A percentile compares a stretch with the other conserved stretches of the same genome.
Conservation (phyloP, 2,888 invertebrate species). For the Torymus auratus region DNA sequence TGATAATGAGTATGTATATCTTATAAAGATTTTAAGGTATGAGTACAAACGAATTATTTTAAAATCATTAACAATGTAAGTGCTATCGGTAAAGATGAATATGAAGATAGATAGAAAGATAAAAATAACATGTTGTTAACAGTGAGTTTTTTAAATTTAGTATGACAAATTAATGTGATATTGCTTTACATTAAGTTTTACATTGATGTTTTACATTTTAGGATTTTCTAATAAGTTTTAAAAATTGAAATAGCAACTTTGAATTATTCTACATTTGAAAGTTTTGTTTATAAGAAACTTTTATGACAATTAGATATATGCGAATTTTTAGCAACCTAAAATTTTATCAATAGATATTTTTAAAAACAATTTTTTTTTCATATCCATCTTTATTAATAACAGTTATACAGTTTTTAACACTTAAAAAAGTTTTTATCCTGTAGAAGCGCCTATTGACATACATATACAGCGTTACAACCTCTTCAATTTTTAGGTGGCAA, state of each 20-base stretch:
- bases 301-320: no score
- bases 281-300: not conserved
- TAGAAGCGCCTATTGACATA: constrained; percentile 31
- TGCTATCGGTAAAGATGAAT: constrained; percentile 34
- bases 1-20: not conserved
- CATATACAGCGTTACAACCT: constrained; percentile 36
- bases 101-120: constrained; percentile 20
- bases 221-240: no score
- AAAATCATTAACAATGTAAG: not conserved
- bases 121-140: no score
- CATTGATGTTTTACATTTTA: no score
- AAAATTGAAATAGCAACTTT: no score
- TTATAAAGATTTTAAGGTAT: no score
- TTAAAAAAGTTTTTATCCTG: constrained; percentile 29
- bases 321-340: not conserved
- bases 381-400: constrained; percentile 50
- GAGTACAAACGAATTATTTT: not conserved
- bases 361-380: constrained; percentile 23
- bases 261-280: not conserved
- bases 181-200: no score
- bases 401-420: constrained; percentile 33
- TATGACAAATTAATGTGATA: no score
- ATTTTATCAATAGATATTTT: not conserved
- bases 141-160: no score
- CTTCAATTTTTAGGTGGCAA: constrained; percentile 30